Evolutionary conservation across 1,140 invertebrate genomes (phyloP).

Genomic region (Chelonus insularis): DNA sequence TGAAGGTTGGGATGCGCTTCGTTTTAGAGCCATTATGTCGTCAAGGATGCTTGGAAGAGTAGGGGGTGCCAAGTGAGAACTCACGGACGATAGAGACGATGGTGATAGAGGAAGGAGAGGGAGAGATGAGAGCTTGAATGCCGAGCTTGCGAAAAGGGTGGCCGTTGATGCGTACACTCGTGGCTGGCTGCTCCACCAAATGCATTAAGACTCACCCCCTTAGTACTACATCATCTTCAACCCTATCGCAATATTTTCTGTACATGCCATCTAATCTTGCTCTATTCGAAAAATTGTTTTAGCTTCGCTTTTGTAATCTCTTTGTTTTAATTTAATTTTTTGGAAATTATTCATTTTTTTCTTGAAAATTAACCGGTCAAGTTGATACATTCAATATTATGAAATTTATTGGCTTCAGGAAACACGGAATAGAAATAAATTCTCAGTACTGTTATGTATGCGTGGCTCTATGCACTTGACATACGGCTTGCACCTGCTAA

Average conservation of each 20-base stretch:
- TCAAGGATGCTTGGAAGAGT: constrained; percentile 10
- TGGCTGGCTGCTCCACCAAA: constrained; percentile 51
- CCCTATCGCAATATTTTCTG: constrained; percentile 16
- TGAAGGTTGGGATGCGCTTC: constrained; percentile 34
- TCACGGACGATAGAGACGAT: constrained; percentile 18
- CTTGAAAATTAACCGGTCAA: no score
- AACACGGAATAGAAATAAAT: no score
- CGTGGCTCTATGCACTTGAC: no score
- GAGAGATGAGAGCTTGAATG: constrained; percentile 32
- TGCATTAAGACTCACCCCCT: constrained; percentile 55
- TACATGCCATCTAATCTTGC: not conserved
- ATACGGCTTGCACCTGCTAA: no score
- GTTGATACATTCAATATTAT: no score
- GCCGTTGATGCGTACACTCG: constrained; percentile 56
- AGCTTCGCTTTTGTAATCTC: no score
- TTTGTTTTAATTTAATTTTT: no score
- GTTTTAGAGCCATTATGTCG: constrained; percentile 56
- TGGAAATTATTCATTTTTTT: no score
- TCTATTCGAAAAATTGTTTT: not conserved
- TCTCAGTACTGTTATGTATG: no score
- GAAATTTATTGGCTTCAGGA: no score
- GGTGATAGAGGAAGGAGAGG: constrained; percentile 24
- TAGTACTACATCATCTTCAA: not conserved
- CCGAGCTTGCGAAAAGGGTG: constrained; percentile 61
- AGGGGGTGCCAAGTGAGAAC: constrained; percentile 3